Evolutionary conservation across 2,888 invertebrate genomes (phyloP), one percentile per base, ranked within the genome.

Genomic region (Acanthopleura granulata): DNA sequence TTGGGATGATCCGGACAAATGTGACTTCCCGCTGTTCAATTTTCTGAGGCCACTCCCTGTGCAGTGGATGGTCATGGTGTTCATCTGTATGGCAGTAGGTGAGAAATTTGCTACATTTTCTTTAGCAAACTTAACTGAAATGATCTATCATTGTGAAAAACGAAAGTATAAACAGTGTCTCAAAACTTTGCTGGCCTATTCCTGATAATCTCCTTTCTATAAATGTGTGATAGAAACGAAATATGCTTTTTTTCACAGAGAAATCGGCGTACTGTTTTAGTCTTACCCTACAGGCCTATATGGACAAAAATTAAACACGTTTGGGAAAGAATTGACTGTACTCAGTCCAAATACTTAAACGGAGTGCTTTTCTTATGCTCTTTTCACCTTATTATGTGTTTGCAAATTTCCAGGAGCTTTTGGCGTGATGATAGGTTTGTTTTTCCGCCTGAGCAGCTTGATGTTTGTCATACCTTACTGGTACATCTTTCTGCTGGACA

Each of bases 401-500:
- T 22, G 40, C 40, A 40, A 6, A 66, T 40, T 78, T 78, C 11
- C 77, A 86, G 87, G 85, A 77, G 85, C 85, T 57, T 84, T 90
- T 81, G 96, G 97, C 69, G 95, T 97, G 73, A 93, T 93, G 91
- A 87, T 96, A 0, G 97, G 97, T 0, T 94, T 93, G 86, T 93
- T 93, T 81, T 97, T 94, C 90, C 93, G 93, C 69, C n/a, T 91
- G 15, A 93, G 94, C 74, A 94, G 94, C 69, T 81, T 93, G 0
- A 90, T 93, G 74, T 97, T 95, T 89, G 91, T 93, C 0, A 72
- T 93, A 14, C 93, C 95, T 49, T 97, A 97, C 90, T 96, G 97
- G 96, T 97, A 96, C 89, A 91, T 97, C 75, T 93, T 97, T 83
- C 91, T 97, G 4, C 91, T 97, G 77, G 96, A 97, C 89, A 97